Percentiles rank a stretch among this genome's conserved stretches.
These are phyloP conservation scores for Macrostomum lignano DNA, from an alignment of 1,140 invertebrate genomes.

Conservation along the genomic window DNA sequence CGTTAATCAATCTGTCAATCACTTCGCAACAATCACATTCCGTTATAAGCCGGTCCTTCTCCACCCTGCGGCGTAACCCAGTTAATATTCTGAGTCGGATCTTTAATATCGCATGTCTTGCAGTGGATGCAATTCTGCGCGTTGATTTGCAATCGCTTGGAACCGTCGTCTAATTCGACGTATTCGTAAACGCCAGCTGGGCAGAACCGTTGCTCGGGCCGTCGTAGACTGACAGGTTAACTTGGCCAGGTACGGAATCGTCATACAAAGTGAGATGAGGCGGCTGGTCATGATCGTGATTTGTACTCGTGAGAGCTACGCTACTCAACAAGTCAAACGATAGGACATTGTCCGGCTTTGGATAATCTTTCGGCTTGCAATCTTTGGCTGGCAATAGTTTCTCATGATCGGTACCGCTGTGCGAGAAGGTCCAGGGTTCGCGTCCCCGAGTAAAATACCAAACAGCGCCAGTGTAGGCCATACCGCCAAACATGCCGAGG, in stretches of 20 bases:
- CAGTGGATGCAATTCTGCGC: constrained; percentile 99
- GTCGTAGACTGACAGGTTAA: constrained; percentile 55
- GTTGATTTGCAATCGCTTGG: constrained; percentile 61
- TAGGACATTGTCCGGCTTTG: constrained; percentile 72
- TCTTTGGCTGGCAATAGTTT: constrained; percentile 11
- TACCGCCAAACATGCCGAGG: constrained; percentile 65
- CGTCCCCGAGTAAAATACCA: constrained; percentile 46
- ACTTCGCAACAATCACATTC: constrained; percentile 59
- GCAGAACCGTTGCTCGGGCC: constrained; percentile 88
- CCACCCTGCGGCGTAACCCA: constrained; percentile 95
- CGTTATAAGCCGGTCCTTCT: constrained; percentile 88
- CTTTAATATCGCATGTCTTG: constrained; percentile 98
- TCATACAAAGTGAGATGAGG: constrained; percentile 70
- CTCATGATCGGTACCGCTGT: constrained; percentile 53
- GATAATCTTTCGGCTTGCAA: constrained; percentile 60
- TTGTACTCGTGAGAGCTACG: constrained; percentile 76
- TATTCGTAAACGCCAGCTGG: constrained; percentile 82
- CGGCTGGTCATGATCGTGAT: constrained; percentile 89
- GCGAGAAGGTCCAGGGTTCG: constrained; percentile 79
- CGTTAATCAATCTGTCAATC: too few species aligned
- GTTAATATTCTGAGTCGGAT: constrained; percentile 92
- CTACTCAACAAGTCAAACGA: constrained; percentile 84
- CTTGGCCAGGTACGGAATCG: constrained; percentile 57
- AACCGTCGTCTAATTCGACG: constrained; percentile 58
- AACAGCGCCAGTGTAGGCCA: constrained; percentile 62